Evolutionary conservation across 1,140 invertebrate genomes (phyloP), one percentile per base, ranked within the genome.

Genomic region (Cydia splendana): DNA sequence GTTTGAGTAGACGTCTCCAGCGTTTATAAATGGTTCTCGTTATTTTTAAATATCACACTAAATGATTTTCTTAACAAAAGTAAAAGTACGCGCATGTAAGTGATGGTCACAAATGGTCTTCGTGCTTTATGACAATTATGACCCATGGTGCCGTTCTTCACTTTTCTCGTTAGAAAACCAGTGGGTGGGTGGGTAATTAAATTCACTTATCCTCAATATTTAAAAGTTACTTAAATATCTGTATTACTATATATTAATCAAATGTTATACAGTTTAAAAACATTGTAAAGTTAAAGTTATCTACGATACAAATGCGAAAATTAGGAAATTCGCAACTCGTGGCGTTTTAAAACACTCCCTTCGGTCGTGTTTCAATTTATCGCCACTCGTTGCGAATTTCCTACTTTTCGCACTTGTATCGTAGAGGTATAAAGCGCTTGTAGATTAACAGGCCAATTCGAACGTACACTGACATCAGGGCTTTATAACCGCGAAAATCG

Each of bases 11-110:
- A 82, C 84, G 79, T 87, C 83, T 81, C 78, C 76, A 83, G 67
- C 38, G 82, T 79, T 84, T 86, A 87, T 87, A 87, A 85, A 89
- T 88, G 84, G 77, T 77, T 73, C 65, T 84, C 80, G 80, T 89
- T 85, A 84, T 84, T 86, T 86, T 82, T 81, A 78, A 80, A 81
- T 82, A 81, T 45, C 67, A 71, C n/a, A 71, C 24, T 38, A 71
- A 42, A 71, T 45, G 20, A 71, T 71, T 45, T 71, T 45, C 38
- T 45, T 45, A 71, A 69, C 65, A 69, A 71, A 71, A 71, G 38
- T 71, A 45, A 71, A 71, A 71, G 67, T 71, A 42, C n/a, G 15
- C 10, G n/a, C 67, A 30, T 69, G 38, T 71, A 38, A 6, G 65
- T 69, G 65, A 34, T 38, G 28, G 65, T 9, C 30, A 69, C 28